Evolutionary conservation across 2,797 vertebrate species (phyloP).

Genomic region (Coregonus suidteri): DNA sequence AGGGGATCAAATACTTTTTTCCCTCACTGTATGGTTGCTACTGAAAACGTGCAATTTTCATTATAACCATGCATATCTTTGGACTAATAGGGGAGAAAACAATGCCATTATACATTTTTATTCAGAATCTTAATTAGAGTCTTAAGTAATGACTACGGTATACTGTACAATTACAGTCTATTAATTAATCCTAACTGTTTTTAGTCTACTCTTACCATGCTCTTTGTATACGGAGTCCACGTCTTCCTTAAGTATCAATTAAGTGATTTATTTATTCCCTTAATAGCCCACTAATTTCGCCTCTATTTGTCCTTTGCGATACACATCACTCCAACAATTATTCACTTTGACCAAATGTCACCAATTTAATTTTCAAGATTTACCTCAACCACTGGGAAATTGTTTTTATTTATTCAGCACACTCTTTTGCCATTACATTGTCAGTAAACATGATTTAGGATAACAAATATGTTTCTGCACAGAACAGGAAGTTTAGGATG

Average conservation of each 20-base stretch:
- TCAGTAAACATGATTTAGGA: background rate
- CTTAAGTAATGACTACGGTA: conserved; percentile 38
- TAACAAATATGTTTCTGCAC: background rate
- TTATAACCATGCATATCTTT: conserved; percentile 27
- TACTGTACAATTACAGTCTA: conserved; percentile 35
- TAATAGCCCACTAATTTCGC: conserved; percentile 53
- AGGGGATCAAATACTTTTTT: too few relatives aligned
- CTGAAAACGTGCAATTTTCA: conserved; percentile 27
- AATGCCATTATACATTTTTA: conserved; percentile 36
- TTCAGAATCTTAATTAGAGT: conserved; percentile 40
- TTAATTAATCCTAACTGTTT: conserved; percentile 51
- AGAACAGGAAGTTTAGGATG: conserved; percentile 35
- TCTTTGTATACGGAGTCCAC: conserved; percentile 46
- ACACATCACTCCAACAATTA: conserved; percentile 43
- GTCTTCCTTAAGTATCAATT: conserved; percentile 51
- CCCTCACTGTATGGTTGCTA: background rate
- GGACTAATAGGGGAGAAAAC: conserved; percentile 5
- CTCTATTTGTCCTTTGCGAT: conserved; percentile 43
- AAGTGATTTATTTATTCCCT: conserved; percentile 55
- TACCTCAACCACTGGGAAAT: conserved; percentile 8
- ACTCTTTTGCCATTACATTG: conserved; percentile 35
- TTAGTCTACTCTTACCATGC: conserved; percentile 45
- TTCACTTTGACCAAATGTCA: conserved; percentile 53
- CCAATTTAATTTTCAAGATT: conserved; percentile 32
- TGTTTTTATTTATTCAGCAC: conserved; percentile 12